Conservation (phyloP, 1,140 invertebrate species). For the Caerostris extrusa region DNA sequence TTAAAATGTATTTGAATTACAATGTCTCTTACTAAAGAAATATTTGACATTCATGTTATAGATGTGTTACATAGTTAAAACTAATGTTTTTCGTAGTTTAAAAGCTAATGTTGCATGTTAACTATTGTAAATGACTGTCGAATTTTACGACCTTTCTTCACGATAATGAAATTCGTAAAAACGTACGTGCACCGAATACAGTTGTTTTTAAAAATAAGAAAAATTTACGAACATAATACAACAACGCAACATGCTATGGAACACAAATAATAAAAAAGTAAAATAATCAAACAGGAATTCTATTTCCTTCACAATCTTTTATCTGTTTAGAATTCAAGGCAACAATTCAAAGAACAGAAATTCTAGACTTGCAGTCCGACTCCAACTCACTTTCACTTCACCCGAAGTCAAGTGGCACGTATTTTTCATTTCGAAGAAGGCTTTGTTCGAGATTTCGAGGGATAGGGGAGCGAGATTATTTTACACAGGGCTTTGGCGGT, state of each 20-base stretch:
- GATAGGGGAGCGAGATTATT: conserved; percentile 33
- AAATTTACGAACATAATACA: too few relatives aligned
- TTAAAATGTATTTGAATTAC: too few relatives aligned
- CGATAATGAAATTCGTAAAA: too few relatives aligned
- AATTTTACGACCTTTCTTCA: too few relatives aligned
- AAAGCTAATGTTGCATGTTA: too few relatives aligned
- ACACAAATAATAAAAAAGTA: background rate
- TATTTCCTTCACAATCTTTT: background rate
- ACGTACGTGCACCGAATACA: too few relatives aligned
- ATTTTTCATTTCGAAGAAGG: conserved; percentile 43
- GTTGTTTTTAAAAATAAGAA: too few relatives aligned
- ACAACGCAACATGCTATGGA: background rate
- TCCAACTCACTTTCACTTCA: background rate
- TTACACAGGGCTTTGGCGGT: conserved; percentile 37
- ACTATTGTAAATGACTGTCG: too few relatives aligned
- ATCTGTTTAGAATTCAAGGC: background rate
- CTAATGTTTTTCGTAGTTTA: too few relatives aligned
- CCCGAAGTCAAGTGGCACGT: conserved; percentile 5
- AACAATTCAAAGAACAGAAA: background rate
- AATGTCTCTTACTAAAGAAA: too few relatives aligned
- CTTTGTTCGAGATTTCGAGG: conserved; percentile 9
- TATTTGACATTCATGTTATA: too few relatives aligned
- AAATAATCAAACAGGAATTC: background rate
- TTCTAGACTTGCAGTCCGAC: background rate
- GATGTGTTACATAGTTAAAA: too few relatives aligned